phyloP scores from a whole-genome alignment of 2,888 invertebrate genomes.

The Leptinotarsa juncta region DNA sequence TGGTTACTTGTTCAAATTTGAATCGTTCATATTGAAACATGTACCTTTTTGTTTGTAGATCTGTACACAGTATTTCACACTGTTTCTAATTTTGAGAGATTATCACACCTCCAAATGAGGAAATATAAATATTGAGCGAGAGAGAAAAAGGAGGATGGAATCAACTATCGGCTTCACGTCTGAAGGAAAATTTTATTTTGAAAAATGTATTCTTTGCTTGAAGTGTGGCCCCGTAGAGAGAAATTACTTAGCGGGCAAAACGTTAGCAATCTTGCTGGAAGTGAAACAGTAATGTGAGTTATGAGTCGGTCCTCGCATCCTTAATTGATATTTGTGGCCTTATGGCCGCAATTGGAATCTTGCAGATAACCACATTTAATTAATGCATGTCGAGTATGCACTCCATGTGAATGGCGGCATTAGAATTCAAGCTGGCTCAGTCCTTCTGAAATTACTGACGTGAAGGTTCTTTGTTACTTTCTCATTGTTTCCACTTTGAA shows the following conservation, averaged over 20 bases:
- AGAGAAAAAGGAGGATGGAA: no score
- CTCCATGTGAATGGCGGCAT: constrained; percentile 53
- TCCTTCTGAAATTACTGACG: constrained; percentile 49
- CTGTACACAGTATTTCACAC: no score
- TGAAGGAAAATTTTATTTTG: neutral
- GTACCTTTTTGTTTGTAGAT: no score
- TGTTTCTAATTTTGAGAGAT: no score
- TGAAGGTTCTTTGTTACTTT: constrained; percentile 50
- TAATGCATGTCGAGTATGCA: constrained; percentile 61
- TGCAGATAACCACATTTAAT: constrained; percentile 67
- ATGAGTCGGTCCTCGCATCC: constrained; percentile 62
- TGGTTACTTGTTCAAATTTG: no score
- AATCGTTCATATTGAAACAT: no score
- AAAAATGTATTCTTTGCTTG: neutral
- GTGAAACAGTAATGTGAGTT: constrained; percentile 63
- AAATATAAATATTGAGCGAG: no score
- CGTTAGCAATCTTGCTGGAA: constrained; percentile 45
- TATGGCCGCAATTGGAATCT: constrained; percentile 65
- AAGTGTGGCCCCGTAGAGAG: neutral
- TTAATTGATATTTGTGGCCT: constrained; percentile 67
- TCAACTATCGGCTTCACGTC: neutral
- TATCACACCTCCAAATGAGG: no score
- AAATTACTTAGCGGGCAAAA: constrained; percentile 27
- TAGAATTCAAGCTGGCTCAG: constrained; percentile 45
- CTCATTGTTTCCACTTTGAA: constrained; percentile 49